Base-by-base conservation (phyloP, 2,797 vertebrate genomes). In the Scleropages formosus region DNA sequence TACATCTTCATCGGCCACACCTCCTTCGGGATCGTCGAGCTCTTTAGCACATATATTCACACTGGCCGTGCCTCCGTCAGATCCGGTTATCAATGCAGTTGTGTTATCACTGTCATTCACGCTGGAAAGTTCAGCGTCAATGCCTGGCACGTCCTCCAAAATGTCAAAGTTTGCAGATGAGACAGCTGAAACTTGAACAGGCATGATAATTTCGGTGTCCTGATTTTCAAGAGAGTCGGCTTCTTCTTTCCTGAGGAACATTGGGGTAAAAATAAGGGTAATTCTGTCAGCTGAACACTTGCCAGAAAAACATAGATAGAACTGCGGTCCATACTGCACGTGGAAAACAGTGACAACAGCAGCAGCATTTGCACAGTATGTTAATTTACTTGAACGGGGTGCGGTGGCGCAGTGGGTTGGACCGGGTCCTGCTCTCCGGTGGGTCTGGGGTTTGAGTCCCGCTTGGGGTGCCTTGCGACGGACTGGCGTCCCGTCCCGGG, bases 181-280 rank as follows among this genome's bases (percentile, higher is more conserved):
- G 78, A 75, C 44, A 72, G 78, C 44, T 53, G 72, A 68, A 11
- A 27, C 72, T 64, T 80, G 81, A 72, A 56, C 31, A 58, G 81
- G 79, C 60, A 75, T 61, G 77, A 73, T 83, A 53, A 81, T 76
- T 80, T 87, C 80, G 47, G 82, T 80, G 62, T 85, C 87, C 71
- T 74, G 78, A 74, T 69, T 64, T 78, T 73, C 63, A 53, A 47
- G 77, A 27, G 77, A 81, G 20, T 81, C 79, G 31, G 66, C 16
- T 53, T 77, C 71, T 51, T 81, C 82, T 78, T 82, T 83, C 80
- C 92, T 93, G 82, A 79, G 89, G 84, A 31, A 49, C 12, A 47
- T 18, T 15, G 46, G 44, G 44, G 60, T 22, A 22, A 58, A 47
- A 56, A 27, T 27, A 26, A 46, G n/a, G 53, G 31, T 79, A 62